Evolutionary conservation across 2,888 invertebrate species (phyloP).

Genomic region (Cerastis leucographa): DNA sequence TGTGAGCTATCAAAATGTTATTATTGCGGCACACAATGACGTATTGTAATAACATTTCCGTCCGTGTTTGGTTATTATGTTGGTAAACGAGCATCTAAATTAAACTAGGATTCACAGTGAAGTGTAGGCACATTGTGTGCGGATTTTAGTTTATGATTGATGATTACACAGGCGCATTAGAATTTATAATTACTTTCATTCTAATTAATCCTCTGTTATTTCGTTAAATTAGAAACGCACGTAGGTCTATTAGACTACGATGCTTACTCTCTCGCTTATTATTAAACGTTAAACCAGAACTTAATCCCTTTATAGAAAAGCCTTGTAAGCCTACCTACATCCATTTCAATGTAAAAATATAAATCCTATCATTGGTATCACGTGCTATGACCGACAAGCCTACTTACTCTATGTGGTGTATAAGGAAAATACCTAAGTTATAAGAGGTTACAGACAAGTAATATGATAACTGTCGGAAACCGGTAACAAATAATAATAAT

Average conservation of each 20-base stretch:
- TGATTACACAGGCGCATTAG: slow-evolving; percentile 41
- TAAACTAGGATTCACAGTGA: slow-evolving; percentile 58
- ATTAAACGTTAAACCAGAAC: not conserved
- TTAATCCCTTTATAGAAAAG: not conserved
- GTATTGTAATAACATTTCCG: slow-evolving; percentile 63
- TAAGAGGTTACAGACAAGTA: slow-evolving; percentile 19
- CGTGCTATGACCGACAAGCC: slow-evolving; percentile 29
- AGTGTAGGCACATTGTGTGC: slow-evolving; percentile 36
- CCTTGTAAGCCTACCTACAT: not conserved
- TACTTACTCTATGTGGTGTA: slow-evolving; percentile 17
- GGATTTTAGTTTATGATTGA: slow-evolving; percentile 59
- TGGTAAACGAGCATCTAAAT: slow-evolving; percentile 64
- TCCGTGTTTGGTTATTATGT: slow-evolving; percentile 57
- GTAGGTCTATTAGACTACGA: not conserved
- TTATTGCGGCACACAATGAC: slow-evolving; percentile 46
- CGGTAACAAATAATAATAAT: slow-evolving; percentile 45
- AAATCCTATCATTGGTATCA: slow-evolving; percentile 30
- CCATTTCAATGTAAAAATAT: slow-evolving; percentile 14
- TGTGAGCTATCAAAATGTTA: slow-evolving; percentile 48
- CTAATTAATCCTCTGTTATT: slow-evolving; percentile 13
- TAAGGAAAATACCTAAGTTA: slow-evolving; percentile 28
- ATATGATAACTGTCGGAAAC: slow-evolving; percentile 28
- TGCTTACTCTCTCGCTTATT: not conserved
- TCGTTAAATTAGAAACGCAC: not conserved
- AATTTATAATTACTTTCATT: slow-evolving; percentile 28